These are phyloP conservation scores for Podarcis siculus DNA, from an alignment of 2,797 vertebrate species.

Conservation along the genomic window DNA sequence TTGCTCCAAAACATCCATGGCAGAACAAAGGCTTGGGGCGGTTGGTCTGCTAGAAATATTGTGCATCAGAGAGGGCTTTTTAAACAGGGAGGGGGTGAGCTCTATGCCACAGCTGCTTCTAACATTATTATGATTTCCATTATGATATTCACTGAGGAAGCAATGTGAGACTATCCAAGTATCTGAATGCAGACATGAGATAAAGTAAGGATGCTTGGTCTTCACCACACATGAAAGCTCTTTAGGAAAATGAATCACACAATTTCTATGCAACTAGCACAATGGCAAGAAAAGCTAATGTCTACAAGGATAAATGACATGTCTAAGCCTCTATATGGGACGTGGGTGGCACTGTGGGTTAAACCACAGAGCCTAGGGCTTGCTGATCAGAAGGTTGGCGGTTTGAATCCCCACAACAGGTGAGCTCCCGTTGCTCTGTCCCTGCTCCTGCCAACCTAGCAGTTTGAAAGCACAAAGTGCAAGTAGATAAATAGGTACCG, in stretches of 20 bases:
- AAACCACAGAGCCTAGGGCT: too few species aligned
- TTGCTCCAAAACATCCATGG: conserved; percentile 32
- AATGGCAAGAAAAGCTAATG: not conserved
- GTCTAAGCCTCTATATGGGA: not conserved
- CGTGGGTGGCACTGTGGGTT: too few species aligned
- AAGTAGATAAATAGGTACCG: too few species aligned
- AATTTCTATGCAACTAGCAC: not conserved
- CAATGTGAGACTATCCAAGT: conserved; percentile 33
- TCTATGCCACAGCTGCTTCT: not conserved
- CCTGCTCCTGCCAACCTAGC: too few species aligned
- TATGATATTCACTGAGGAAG: not conserved
- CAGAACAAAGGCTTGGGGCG: conserved; percentile 46
- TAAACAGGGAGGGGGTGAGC: not conserved
- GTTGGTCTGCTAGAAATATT: not conserved
- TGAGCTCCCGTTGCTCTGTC: too few species aligned
- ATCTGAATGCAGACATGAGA: not conserved
- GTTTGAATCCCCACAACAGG: too few species aligned
- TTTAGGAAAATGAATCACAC: conserved; percentile 33
- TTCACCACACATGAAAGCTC: conserved; percentile 16
- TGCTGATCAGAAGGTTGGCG: too few species aligned
- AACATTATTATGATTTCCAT: not conserved
- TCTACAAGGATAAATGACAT: not conserved
- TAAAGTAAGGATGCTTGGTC: conserved; percentile 10
- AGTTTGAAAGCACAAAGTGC: too few species aligned
- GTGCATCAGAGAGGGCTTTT: conserved; percentile 9